Percentiles rank a stretch among this genome's conserved stretches.
These are phyloP conservation scores for Hafferia zeledoni DNA, from an alignment of 2,797 vertebrate genomes.

Conservation along the genomic window DNA sequence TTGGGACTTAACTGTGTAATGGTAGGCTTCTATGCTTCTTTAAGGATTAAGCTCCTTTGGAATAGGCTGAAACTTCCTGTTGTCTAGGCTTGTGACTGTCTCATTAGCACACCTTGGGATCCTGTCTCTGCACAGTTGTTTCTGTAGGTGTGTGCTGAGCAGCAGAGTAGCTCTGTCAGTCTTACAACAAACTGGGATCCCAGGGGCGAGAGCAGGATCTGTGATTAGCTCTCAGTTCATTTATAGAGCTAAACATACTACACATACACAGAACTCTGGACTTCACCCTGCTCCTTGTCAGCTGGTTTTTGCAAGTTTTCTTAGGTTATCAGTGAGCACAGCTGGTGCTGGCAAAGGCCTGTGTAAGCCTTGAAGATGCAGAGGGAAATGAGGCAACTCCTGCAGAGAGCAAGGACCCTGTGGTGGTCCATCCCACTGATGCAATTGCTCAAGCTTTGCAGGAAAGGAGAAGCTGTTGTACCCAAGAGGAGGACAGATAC, in stretches of 20 bases:
- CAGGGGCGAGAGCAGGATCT: background rate
- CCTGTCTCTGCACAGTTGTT: background rate
- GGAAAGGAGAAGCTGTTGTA: background rate
- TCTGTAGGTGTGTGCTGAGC: background rate
- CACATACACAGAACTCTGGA: fast-evolving
- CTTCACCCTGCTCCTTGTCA: background rate
- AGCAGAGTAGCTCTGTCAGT: background rate
- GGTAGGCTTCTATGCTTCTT: background rate
- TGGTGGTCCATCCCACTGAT: background rate
- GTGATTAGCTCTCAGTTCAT: fast-evolving
- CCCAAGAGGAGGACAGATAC: background rate
- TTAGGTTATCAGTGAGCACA: background rate
- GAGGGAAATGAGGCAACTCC: background rate
- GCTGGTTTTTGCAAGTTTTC: background rate
- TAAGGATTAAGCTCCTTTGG: background rate
- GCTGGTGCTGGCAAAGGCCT: background rate
- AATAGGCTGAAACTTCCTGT: background rate
- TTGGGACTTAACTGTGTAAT: background rate
- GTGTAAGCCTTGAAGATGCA: background rate
- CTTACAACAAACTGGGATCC: background rate
- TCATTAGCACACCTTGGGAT: background rate
- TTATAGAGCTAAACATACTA: background rate
- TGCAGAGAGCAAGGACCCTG: background rate
- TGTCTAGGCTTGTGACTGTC: background rate
- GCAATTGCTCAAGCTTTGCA: background rate